These are phyloP conservation scores for Eidolon dupreanum DNA, from an alignment of 2,797 vertebrate genomes.

Conservation along the genomic window DNA sequence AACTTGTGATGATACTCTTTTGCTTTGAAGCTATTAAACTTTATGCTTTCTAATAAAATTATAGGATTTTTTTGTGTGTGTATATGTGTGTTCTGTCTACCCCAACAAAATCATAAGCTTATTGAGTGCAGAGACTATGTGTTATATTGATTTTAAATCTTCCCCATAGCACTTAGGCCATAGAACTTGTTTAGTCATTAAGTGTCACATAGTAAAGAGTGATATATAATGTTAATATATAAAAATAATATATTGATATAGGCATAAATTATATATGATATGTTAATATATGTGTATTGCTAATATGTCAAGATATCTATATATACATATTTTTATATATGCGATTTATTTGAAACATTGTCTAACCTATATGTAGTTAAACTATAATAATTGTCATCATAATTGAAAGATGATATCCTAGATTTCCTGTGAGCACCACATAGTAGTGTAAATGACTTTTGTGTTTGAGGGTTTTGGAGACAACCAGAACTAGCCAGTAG, in stretches of 20 bases:
- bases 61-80: neutral
- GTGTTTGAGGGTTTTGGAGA: neutral
- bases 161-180: neutral
- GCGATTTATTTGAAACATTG: constrained; percentile 7
- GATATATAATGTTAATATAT: neutral
- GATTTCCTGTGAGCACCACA: neutral
- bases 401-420: neutral
- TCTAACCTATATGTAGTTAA: neutral
- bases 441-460: neutral
- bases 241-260: neutral
- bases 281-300: neutral
- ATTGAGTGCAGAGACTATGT: neutral
- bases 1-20: neutral
- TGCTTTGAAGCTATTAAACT: neutral
- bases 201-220: neutral
- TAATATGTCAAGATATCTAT: neutral
- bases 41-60: constrained; percentile 4
- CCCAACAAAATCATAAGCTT: constrained; percentile 1
- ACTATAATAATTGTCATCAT: neutral
- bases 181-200: constrained; percentile 37
- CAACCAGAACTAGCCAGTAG: neutral
- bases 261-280: neutral
- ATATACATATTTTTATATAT: neutral
- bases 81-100: neutral
- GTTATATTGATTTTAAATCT: neutral